Conservation (phyloP, 53 echinoderm and acorn worm genomes). For the Crossaster papposus region DNA sequence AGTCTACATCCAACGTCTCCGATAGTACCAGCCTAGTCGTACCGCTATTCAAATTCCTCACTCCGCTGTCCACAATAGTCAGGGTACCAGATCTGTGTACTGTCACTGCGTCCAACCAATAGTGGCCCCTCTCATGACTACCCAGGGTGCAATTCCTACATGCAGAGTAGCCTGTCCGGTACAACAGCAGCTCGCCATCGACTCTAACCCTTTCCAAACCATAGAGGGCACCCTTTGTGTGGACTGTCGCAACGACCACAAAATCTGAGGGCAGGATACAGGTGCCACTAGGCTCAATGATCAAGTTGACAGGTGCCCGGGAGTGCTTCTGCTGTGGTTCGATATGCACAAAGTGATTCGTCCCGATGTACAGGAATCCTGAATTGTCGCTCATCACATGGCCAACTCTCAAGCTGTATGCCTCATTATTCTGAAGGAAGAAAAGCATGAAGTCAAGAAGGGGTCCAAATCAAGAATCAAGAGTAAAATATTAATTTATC, state of each 20-base stretch:
- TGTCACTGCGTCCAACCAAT: slow-evolving; percentile 60
- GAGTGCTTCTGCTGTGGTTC: slow-evolving; percentile 58
- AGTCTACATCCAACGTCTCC: slow-evolving; percentile 71
- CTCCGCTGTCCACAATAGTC: slow-evolving; percentile 37
- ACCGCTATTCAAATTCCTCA: slow-evolving; percentile 34
- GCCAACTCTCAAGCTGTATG: slow-evolving; percentile 33
- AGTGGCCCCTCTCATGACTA: slow-evolving; percentile 75
- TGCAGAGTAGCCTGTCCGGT: slow-evolving; percentile 70
- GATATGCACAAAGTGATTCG: slow-evolving; percentile 55
- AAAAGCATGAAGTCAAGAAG: neutral
- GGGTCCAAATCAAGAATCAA: neutral
- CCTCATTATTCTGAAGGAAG: slow-evolving; percentile 1
- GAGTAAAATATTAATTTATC: neutral
- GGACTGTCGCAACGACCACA: slow-evolving; percentile 59
- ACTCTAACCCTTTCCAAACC: slow-evolving; percentile 66
- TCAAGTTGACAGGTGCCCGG: slow-evolving; percentile 56
- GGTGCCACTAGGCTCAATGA: slow-evolving; percentile 55
- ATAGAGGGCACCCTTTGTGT: slow-evolving; percentile 70
- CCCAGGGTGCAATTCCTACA: slow-evolving; percentile 76
- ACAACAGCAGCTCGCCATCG: slow-evolving; percentile 60
- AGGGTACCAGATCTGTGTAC: slow-evolving; percentile 66
- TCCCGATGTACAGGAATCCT: slow-evolving; percentile 54
- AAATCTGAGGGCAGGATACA: slow-evolving; percentile 60
- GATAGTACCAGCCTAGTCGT: slow-evolving; percentile 62
- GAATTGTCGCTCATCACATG: slow-evolving; percentile 75